Evolutionary conservation across 2,888 invertebrate genomes (phyloP).

Genomic region (Athalia cordata): DNA sequence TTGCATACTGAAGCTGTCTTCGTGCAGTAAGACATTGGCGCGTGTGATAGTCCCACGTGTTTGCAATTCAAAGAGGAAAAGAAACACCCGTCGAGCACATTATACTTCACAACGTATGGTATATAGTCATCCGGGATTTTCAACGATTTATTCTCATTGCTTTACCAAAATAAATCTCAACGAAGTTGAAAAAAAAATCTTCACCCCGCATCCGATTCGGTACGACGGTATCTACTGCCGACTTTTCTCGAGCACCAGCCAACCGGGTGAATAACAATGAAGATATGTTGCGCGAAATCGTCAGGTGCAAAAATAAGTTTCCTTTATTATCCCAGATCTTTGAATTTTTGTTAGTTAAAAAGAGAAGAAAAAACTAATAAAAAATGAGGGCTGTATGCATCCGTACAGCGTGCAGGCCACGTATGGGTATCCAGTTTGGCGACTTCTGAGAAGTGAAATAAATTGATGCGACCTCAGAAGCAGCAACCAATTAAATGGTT

Average conservation of each 20-base stretch:
- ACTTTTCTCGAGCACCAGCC: too few species aligned
- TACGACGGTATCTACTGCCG: too few species aligned
- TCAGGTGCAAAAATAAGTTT: too few species aligned
- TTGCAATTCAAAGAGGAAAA: conserved; percentile 27
- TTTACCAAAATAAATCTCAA: background rate
- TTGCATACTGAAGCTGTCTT: background rate
- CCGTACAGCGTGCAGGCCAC: too few species aligned
- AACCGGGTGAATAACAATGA: too few species aligned
- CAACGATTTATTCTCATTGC: conserved; percentile 27
- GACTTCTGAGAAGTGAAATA: background rate
- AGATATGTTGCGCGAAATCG: too few species aligned
- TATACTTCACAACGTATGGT: too few species aligned
- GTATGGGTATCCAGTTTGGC: background rate
- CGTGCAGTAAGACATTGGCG: conserved; percentile 9
- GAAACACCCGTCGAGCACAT: conserved; percentile 5
- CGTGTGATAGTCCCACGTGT: conserved; percentile 30
- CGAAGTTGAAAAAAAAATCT: background rate
- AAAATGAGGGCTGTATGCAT: too few species aligned
- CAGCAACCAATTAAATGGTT: conserved; percentile 35
- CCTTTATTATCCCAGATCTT: too few species aligned
- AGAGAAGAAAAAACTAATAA: too few species aligned
- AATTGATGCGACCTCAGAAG: conserved; percentile 23
- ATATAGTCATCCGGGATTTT: conserved; percentile 21
- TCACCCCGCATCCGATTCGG: too few species aligned
- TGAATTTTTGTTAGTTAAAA: too few species aligned